Evolutionary conservation across 2,113 vertebrate species (phyloP).

Genomic region (Turnix velox): DNA sequence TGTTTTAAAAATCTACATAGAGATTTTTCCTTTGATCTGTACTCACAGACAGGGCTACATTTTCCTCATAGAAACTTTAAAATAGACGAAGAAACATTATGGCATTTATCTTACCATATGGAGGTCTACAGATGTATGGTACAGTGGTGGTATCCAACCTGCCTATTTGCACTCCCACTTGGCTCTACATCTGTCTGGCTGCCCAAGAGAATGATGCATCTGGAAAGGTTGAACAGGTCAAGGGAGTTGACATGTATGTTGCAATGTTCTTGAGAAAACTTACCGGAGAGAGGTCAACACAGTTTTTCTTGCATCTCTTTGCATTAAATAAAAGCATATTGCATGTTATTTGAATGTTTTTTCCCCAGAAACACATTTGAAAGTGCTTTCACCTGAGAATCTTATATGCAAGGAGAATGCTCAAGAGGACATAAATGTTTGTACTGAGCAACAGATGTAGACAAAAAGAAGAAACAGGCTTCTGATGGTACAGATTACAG

Average conservation of each 20-base stretch:
- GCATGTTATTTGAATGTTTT: not conserved
- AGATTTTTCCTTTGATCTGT: not conserved
- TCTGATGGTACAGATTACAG: not conserved
- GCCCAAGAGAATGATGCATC: constrained; percentile 52
- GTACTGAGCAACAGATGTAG: not conserved
- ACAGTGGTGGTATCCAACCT: not conserved
- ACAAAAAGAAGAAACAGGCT: not conserved
- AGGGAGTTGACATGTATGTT: constrained; percentile 44
- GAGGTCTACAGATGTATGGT: not conserved
- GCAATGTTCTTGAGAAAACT: constrained; percentile 38
- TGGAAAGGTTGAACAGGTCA: constrained; percentile 66
- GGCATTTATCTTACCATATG: constrained; percentile 6
- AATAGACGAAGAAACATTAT: not conserved
- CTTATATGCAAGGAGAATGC: not conserved
- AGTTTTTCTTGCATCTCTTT: not conserved
- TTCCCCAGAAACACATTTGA: not conserved
- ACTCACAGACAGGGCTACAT: not conserved
- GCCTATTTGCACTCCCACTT: constrained; percentile 57
- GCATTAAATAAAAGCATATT: constrained; percentile 29
- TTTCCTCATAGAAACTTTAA: not conserved
- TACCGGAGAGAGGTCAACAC: constrained; percentile 28
- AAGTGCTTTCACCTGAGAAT: not conserved
- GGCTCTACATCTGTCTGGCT: constrained; percentile 27
- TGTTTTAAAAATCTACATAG: not conserved
- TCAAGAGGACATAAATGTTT: not conserved